Evolutionary conservation across 2,113 vertebrate species (phyloP).

Genomic region (Hypomesus transpacificus): DNA sequence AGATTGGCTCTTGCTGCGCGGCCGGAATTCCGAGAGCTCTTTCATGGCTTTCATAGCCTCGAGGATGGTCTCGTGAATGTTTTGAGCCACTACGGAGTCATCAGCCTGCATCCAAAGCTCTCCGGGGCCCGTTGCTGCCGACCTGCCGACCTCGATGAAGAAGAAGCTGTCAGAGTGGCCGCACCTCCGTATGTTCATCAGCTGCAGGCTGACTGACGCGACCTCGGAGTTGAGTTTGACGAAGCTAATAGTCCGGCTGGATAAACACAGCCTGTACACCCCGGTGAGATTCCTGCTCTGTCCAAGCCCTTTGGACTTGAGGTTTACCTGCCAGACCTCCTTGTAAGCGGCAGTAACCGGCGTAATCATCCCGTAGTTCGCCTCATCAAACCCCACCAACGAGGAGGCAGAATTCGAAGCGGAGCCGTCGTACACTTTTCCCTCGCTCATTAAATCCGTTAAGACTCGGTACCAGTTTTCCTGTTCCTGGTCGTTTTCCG

Average conservation of each 20-base stretch:
- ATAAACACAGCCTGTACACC: conserved; percentile 91
- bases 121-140: conserved; percentile 91
- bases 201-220: conserved; percentile 88
- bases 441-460: conserved; percentile 82
- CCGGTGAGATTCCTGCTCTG: conserved; percentile 89
- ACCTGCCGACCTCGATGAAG: conserved; percentile 96
- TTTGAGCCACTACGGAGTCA: conserved; percentile 96
- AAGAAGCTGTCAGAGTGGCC: conserved; percentile 98
- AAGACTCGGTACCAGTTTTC: conserved; percentile 90
- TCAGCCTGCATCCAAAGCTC: conserved; percentile 99
- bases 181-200: conserved; percentile 96
- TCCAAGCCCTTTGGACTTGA: conserved; percentile 92
- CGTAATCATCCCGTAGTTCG: conserved; percentile 81
- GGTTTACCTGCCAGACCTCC: conserved; percentile 96
- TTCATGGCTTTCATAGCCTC: conserved; percentile 98
- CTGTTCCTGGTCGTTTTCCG: conserved; percentile 92
- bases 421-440: conserved; percentile 75
- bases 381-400: conserved; percentile 78
- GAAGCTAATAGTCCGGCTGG: conserved; percentile 89
- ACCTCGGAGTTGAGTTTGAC: conserved; percentile 90
- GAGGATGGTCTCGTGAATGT: conserved; percentile 95
- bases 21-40: conserved; percentile 93
- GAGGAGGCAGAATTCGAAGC: conserved; percentile 76
- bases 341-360: conserved; percentile 81
- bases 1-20: conserved; percentile 97